Evolutionary conservation across 2,113 vertebrate genomes (phyloP), one percentile per base, ranked within the genome.

Genomic region (Capreolus pygargus): DNA sequence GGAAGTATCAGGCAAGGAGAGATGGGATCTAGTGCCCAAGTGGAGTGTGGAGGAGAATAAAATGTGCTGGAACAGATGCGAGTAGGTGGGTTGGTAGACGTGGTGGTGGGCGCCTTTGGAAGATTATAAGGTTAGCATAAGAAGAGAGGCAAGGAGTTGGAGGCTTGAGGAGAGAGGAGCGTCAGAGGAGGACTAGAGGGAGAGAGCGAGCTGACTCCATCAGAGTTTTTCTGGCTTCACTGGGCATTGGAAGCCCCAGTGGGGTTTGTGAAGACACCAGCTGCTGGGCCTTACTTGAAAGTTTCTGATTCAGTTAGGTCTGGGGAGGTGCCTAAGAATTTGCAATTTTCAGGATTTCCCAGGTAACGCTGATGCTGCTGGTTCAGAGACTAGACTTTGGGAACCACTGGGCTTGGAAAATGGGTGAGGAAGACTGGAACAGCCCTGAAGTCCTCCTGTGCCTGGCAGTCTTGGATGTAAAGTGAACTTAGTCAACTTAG

Each of bases 141-240:
- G 52, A n/a, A 79, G 94, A 60, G 52, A 74, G 52, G 47, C 36
- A 14, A 55, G n/a, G 50, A 39, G 23, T 3, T 47, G 10, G 36
- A 67, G 57, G 54, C 36, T 57, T 67, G 47, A 47, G 52, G 33
- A 36, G 30, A 79, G 55, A 50, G 81, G 28, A 23, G 36, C 1
- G 0, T 17, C 6, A 3, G 12, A 45, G 23, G 55, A 16, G 2
- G 2, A 43, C 27, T 9, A 6, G 86, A 76, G 11, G 5, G 5
- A 57, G 81, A 36, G 45, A 67, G 33, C 6, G 25, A 67, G 23
- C 16, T n/a, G 55, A 70, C 43, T 12, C 30, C 12, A 14, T 54
- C 39, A n/a, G 52, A 39, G 45, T 61, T 61, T 25, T 13, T 43
- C 45, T 16, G 27, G 45, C 36, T 58, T 28, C 15, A 13, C 23